A percentile compares a stretch with the other conserved stretches of the same genome.
phyloP scores from a whole-genome alignment of 1,140 invertebrate species.

The Calephelis virginiensis region DNA sequence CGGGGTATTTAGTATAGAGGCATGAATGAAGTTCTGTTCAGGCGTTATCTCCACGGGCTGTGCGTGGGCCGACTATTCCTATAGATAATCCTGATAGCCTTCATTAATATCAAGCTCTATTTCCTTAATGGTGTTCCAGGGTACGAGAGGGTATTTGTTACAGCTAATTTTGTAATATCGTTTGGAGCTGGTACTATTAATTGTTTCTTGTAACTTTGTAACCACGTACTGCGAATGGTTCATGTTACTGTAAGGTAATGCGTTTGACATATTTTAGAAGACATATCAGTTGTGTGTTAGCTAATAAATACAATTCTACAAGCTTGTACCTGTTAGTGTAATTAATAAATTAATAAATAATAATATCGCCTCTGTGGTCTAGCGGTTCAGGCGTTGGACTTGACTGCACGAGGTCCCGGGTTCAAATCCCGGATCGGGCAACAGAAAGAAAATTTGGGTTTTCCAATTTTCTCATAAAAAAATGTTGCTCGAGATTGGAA shows the following conservation, averaged over 20 bases:
- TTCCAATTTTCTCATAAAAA: too few species aligned
- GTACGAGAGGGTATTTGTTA: constrained; percentile 29
- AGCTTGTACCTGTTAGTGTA: too few species aligned
- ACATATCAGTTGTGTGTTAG: neutral
- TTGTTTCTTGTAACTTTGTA: constrained; percentile 21
- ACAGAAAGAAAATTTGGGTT: too few species aligned
- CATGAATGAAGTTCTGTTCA: constrained; percentile 26
- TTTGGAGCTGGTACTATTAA: constrained; percentile 24
- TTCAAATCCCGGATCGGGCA: too few species aligned
- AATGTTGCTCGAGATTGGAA: too few species aligned
- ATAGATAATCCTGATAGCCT: constrained; percentile 26
- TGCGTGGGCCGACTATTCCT: constrained; percentile 17
- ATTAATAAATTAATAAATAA: too few species aligned
- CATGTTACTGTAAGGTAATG: constrained; percentile 34
- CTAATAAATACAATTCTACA: neutral
- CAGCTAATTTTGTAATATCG: constrained; percentile 33
- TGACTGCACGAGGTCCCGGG: too few species aligned
- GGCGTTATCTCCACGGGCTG: constrained; percentile 24
- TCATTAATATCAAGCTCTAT: constrained; percentile 32
- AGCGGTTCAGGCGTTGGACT: too few species aligned
- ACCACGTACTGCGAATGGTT: constrained; percentile 28
- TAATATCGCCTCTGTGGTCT: too few species aligned
- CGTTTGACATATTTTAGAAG: constrained; percentile 35
- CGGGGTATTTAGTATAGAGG: neutral
- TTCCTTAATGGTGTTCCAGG: constrained; percentile 27